Percentiles rank a stretch among this genome's conserved stretches.
Evolutionary conservation across 2,797 vertebrate species (phyloP).

Genomic region (Crenichthys baileyi): DNA sequence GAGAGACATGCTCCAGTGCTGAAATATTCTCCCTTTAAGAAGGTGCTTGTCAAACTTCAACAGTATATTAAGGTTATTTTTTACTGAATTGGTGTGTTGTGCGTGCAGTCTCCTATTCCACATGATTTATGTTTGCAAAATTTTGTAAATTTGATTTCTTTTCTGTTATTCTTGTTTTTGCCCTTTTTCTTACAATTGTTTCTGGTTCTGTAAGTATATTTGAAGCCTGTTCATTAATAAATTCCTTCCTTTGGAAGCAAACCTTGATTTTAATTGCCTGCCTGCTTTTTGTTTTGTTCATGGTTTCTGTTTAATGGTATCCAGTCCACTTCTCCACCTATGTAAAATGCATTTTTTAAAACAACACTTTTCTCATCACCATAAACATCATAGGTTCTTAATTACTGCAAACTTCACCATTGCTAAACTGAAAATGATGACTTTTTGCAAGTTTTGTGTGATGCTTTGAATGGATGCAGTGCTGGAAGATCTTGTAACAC

Average conservation of each 20-base stretch:
- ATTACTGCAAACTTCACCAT: no score
- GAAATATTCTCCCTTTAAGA: conserved; percentile 60
- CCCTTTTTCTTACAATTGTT: background rate
- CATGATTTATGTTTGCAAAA: background rate
- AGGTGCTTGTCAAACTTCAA: conserved; percentile 46
- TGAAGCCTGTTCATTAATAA: background rate
- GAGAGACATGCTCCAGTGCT: conserved; percentile 58
- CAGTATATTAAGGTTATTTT: conserved; percentile 55
- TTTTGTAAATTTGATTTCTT: background rate
- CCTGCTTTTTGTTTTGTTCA: background rate
- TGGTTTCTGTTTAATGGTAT: background rate
- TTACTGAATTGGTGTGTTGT: conserved; percentile 65
- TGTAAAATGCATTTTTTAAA: background rate
- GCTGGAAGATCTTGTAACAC: background rate
- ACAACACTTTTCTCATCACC: background rate
- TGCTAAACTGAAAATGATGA: background rate
- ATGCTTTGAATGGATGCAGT: background rate
- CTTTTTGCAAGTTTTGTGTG: no score
- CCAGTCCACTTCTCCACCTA: background rate
- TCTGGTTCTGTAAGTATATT: background rate
- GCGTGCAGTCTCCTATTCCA: conserved; percentile 13
- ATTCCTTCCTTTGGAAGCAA: background rate
- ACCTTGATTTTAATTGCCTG: no score
- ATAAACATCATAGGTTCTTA: background rate
- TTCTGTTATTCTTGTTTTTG: background rate